Percentiles rank a stretch among this genome's conserved stretches.
Conservation (phyloP, 2,113 vertebrate genomes). For the Andinoacara biseriatus region DNA sequence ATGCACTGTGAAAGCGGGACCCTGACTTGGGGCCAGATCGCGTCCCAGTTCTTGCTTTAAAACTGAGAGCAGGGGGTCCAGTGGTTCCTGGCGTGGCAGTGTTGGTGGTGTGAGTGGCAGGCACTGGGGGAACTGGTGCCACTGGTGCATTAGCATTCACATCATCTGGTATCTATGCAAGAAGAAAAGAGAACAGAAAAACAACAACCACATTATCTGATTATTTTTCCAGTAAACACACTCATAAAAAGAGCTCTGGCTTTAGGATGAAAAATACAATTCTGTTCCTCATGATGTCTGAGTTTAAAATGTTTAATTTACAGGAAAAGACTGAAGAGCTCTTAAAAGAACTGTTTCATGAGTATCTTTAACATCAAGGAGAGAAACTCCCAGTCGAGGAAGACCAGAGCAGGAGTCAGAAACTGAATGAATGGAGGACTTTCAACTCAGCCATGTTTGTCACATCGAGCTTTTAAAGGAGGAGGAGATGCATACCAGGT, state of each 20-base stretch:
- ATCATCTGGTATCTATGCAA: constrained; percentile 41
- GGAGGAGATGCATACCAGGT: constrained; percentile 36
- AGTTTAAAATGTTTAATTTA: too few relatives aligned
- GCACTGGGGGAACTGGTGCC: neutral
- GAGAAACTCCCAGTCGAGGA: too few relatives aligned
- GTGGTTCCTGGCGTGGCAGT: neutral
- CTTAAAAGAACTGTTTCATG: too few relatives aligned
- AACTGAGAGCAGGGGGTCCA: neutral
- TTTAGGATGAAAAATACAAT: accelerated
- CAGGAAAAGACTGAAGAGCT: too few relatives aligned
- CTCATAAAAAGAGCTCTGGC: neutral
- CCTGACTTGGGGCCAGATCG: constrained; percentile 43
- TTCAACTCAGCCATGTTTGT: too few relatives aligned
- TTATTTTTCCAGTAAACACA: neutral
- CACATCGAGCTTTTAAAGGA: neutral
- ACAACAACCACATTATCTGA: neutral
- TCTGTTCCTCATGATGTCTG: neutral
- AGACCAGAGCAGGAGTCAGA: too few relatives aligned
- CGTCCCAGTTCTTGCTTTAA: constrained; percentile 37
- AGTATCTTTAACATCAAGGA: too few relatives aligned
- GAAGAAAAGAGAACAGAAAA: neutral
- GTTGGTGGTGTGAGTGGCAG: constrained; percentile 3
- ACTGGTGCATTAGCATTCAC: constrained; percentile 23
- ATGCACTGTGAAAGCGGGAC: constrained; percentile 23
- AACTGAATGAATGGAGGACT: too few relatives aligned